phyloP scores from a whole-genome alignment of 1,140 invertebrate genomes.

The Eueides isabella region DNA sequence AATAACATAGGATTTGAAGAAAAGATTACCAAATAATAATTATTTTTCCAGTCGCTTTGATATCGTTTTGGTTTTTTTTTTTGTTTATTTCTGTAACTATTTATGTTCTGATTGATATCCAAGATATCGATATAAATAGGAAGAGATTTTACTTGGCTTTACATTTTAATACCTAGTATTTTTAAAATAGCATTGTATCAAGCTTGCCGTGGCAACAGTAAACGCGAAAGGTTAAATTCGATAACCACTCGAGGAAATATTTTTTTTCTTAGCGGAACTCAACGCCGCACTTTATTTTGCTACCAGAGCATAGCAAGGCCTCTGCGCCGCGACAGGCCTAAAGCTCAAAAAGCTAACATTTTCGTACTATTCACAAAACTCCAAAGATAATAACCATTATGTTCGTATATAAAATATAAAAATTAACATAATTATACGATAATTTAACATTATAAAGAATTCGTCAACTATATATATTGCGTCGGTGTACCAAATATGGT shows the following conservation, averaged over 20 bases:
- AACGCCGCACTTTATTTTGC: too few relatives aligned
- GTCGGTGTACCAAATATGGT: slow-evolving; percentile 28
- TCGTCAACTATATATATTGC: background rate
- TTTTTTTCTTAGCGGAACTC: too few relatives aligned
- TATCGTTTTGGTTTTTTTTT: background rate
- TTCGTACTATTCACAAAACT: slow-evolving; percentile 17
- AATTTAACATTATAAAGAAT: background rate
- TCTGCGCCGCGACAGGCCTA: too few relatives aligned
- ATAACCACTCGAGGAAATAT: too few relatives aligned
- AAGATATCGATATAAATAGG: too few relatives aligned
- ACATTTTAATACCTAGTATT: too few relatives aligned
- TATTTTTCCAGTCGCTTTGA: background rate
- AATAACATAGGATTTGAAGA: background rate
- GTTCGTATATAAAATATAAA: background rate
- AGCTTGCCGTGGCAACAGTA: too few relatives aligned
- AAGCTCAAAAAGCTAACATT: background rate
- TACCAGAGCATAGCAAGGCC: too few relatives aligned
- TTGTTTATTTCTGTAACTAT: background rate
- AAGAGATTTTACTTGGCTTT: too few relatives aligned
- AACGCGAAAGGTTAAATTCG: too few relatives aligned
- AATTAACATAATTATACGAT: slow-evolving; percentile 14
- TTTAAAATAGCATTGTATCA: too few relatives aligned
- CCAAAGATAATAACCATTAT: background rate
- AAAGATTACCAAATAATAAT: background rate
- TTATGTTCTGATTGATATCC: too few relatives aligned